These are phyloP conservation scores for Actias luna DNA, from an alignment of 2,888 invertebrate species.

Conservation along the genomic window DNA sequence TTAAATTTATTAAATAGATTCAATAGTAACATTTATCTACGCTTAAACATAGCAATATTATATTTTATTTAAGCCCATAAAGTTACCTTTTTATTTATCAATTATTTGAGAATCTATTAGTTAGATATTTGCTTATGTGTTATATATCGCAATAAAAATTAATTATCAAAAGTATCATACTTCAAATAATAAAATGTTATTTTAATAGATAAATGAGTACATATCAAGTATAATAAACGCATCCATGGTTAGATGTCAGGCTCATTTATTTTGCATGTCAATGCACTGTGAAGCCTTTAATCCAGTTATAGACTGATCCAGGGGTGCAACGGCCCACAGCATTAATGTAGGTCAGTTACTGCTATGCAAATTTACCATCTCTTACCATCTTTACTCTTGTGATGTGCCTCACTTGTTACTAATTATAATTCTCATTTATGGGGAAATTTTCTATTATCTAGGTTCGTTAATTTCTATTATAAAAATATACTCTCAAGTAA, in stretches of 20 bases:
- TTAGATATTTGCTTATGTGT: not conserved
- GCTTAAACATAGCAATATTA: too few relatives aligned
- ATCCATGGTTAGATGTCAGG: conserved; percentile 15
- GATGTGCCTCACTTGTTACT: conserved; percentile 41
- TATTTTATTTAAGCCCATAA: too few relatives aligned
- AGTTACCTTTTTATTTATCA: too few relatives aligned
- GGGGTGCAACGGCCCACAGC: conserved; percentile 60
- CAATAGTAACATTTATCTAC: too few relatives aligned
- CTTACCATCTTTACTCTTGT: conserved; percentile 26
- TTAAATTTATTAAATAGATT: too few relatives aligned
- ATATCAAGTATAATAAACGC: not conserved
- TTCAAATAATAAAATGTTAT: not conserved
- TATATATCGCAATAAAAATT: not conserved
- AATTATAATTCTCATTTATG: not conserved
- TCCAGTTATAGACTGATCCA: conserved; percentile 55
- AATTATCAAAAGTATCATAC: not conserved
- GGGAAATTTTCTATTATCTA: too few relatives aligned
- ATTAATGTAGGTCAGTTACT: conserved; percentile 68
- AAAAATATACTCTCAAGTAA: too few relatives aligned
- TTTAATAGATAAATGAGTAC: conserved; percentile 9
- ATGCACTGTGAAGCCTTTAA: conserved; percentile 48
- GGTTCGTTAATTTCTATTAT: too few relatives aligned
- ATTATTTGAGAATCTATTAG: too few relatives aligned
- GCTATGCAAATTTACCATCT: conserved; percentile 49
- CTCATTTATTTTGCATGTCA: conserved; percentile 46